Base-by-base conservation (phyloP, 2,888 invertebrate genomes). In the Atethmia centrago region DNA sequence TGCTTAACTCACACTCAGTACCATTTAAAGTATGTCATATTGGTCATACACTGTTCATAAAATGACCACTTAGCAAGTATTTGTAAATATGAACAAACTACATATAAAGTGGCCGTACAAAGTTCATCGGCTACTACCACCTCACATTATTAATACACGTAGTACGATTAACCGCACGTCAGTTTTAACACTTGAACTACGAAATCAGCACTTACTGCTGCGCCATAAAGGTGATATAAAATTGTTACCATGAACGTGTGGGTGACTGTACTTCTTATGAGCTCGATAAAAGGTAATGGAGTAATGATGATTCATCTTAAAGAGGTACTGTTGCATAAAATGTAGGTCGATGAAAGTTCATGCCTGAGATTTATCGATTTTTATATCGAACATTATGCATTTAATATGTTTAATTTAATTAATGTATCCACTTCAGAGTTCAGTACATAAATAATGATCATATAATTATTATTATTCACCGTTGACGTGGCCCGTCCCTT, bases 311-410 rank as follows among this genome's bases (percentile, higher is more conserved):
- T 89, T 93, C 93, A 93, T 90, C 84, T 88, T 80, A 83, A 87
- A 84, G 85, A 88, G 87, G 88, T 89, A 90, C 90, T 89, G 90
- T 92, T 92, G 90, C 88, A 89, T 86, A 89, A 90, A 90, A 92
- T 92, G 89, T 91, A 85, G 91, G 91, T 86, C 92, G 90, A 90
- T 84, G 92, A 93, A 93, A 92, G 92, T 91, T 91, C 88, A 86
- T 68, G 82, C 77, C 75, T 83, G 80, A 59, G 82, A 87, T 86
- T 83, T 84, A 80, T 82, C 25, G 74, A 55, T 72, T 74, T 77
- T 83, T 76, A 77, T 79, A 77, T 77, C 65, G 73, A 77, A 77
- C 73, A 79, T 62, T 74, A 81, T 73, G 71, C 62, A 67, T 67
- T 71, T 45, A 71, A 28, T 63, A 72, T 56, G 67, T 61, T 72